Conservation (phyloP, 30 jellyfish, hydroid and myxozoan species). For the Phacellophora camtschatica region DNA sequence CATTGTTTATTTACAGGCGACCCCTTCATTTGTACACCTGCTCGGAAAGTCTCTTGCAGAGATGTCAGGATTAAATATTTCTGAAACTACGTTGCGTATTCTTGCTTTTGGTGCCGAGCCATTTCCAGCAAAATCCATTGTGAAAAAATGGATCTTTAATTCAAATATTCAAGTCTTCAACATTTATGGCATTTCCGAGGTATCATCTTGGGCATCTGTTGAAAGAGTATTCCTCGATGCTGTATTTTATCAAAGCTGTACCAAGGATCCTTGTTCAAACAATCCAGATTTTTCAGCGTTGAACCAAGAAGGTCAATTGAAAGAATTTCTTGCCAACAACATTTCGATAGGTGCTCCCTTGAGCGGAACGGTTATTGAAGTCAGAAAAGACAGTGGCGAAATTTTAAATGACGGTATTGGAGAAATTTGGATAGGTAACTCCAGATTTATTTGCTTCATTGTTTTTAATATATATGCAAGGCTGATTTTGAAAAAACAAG, state of each 20-base stretch:
- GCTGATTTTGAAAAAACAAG: no score
- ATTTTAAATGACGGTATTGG: slow-evolving; percentile 38
- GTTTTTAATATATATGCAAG: no score
- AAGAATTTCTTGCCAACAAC: not conserved
- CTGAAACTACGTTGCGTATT: slow-evolving; percentile 57
- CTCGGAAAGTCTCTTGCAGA: slow-evolving; percentile 10
- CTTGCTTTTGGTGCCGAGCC: slow-evolving; percentile 93
- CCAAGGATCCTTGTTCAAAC: not conserved
- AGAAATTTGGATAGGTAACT: slow-evolving; percentile 70
- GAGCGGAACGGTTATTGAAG: slow-evolving; percentile 42
- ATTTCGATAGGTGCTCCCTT: slow-evolving; percentile 63
- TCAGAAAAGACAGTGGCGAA: slow-evolving; percentile 20
- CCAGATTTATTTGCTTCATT: no score
- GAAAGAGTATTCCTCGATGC: slow-evolving; percentile 6
- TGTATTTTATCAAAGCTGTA: not conserved
- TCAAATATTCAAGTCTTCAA: slow-evolving; percentile 20
- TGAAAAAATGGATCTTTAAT: slow-evolving; percentile 1
- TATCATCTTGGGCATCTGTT: slow-evolving; percentile 78
- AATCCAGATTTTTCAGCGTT: not conserved
- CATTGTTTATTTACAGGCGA: slow-evolving; percentile 21
- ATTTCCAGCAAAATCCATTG: slow-evolving; percentile 24
- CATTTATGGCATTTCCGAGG: slow-evolving; percentile 76
- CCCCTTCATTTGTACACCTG: slow-evolving; percentile 60
- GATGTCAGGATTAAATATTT: not conserved
- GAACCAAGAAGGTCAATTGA: not conserved